phyloP scores from a whole-genome alignment of 2,888 invertebrate species.

The Hypercompe scribonia region DNA sequence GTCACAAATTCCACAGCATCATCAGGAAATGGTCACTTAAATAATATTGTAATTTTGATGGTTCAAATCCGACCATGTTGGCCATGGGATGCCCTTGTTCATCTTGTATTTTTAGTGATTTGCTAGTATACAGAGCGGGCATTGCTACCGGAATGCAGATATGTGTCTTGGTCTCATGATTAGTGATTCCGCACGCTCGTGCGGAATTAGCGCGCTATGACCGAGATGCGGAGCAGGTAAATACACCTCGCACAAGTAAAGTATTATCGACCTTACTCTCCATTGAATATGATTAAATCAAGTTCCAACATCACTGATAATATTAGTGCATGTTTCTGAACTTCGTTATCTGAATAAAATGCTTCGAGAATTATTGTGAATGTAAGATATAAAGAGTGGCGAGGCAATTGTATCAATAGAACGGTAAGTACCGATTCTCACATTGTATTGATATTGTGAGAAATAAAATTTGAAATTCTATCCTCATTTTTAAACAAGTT shows the following conservation, averaged over 20 bases:
- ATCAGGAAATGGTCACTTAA: conserved; percentile 67
- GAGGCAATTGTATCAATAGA: neutral
- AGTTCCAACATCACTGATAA: neutral
- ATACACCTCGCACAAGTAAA: conserved; percentile 41
- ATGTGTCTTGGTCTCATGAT: conserved; percentile 59
- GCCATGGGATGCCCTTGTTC: conserved; percentile 79
- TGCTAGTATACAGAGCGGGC: conserved; percentile 65
- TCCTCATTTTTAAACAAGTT: neutral
- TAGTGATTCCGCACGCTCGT: conserved; percentile 78
- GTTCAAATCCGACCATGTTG: conserved; percentile 75
- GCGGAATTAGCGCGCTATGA: conserved; percentile 80
- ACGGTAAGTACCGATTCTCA: neutral
- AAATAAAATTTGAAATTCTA: neutral
- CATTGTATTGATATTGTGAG: too few relatives aligned
- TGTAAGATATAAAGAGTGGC: neutral
- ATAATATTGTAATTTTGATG: conserved; percentile 67
- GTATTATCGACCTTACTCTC: conserved; percentile 43
- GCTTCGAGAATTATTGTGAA: neutral
- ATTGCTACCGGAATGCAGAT: conserved; percentile 79
- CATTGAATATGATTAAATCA: conserved; percentile 15
- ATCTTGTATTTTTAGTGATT: conserved; percentile 83
- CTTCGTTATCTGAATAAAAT: neutral
- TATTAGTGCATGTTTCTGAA: neutral
- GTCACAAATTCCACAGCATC: conserved; percentile 28
- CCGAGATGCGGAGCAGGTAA: conserved; percentile 71